Conservation (phyloP, 1,140 invertebrate genomes). For the Aphis craccivora region DNA sequence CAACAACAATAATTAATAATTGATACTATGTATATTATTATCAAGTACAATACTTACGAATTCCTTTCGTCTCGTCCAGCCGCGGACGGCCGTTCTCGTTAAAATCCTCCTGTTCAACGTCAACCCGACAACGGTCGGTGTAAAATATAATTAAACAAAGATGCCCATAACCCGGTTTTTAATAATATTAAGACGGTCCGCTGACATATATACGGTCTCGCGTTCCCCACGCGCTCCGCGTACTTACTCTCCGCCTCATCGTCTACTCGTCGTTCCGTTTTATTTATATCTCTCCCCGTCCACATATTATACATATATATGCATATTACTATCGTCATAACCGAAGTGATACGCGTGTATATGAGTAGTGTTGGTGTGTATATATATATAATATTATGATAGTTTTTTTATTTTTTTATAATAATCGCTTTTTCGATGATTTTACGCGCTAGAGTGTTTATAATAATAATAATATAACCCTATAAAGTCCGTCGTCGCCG, state of each 20-base stretch:
- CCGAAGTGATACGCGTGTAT: constrained; percentile 12
- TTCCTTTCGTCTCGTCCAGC: neutral
- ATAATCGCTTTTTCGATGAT: neutral
- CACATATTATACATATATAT: neutral
- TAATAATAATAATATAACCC: neutral
- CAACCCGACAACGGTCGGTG: neutral
- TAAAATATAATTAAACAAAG: neutral
- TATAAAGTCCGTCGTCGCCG: constrained; percentile 37
- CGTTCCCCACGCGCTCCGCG: constrained; percentile 25
- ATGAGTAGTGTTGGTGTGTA: neutral
- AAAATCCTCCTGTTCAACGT: constrained; percentile 32
- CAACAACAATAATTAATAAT: neutral
- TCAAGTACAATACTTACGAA: constrained; percentile 1
- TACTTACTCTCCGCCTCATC: neutral
- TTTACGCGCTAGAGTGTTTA: neutral
- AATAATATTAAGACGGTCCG: constrained; percentile 48
- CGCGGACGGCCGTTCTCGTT: neutral
- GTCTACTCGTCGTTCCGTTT: neutral
- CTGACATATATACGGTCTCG: constrained; percentile 53
- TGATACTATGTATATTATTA: neutral
- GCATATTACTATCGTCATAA: constrained; percentile 32
- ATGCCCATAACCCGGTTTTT: constrained; percentile 42
- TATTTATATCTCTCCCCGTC: constrained; percentile 50
- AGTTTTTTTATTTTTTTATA: constrained; percentile 8
- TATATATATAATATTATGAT: neutral